phyloP scores from a whole-genome alignment of 2,113 vertebrate genomes.

The Maylandia zebra region DNA sequence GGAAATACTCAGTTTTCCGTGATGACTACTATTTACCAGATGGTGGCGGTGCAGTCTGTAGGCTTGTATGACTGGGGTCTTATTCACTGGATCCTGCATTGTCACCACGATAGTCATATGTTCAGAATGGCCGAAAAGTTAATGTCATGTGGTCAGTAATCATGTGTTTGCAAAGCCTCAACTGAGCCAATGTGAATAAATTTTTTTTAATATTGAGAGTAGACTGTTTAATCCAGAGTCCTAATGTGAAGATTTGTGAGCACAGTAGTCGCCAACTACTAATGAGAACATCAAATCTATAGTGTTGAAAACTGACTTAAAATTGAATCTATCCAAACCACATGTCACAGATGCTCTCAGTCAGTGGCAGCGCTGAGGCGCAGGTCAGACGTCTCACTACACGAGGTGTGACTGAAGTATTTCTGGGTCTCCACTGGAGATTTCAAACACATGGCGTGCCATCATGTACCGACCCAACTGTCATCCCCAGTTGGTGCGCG shows the following conservation, averaged over 20 bases:
- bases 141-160: not conserved
- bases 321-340: not conserved
- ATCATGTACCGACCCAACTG: constrained; percentile 13
- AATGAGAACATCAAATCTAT: not conserved
- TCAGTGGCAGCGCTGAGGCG: not conserved
- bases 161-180: not conserved
- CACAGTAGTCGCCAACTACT: not conserved
- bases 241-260: not conserved
- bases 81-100: not conserved
- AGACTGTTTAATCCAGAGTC: not conserved
- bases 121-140: not conserved
- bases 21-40: not conserved
- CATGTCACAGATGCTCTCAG: not conserved
- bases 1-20: not conserved
- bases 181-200: not conserved
- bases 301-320: not conserved
- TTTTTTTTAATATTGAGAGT: not conserved
- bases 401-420: constrained; percentile 18
- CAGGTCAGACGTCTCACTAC: not conserved
- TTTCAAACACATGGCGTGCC: constrained; percentile 1
- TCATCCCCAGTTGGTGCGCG: constrained; percentile 36
- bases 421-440: constrained; percentile 17
- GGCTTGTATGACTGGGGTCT: not conserved
- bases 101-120: not conserved
- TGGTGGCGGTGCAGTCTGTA: not conserved